These are phyloP conservation scores for Lycaena phlaeas DNA, from an alignment of 2,888 invertebrate species.

Conservation along the genomic window DNA sequence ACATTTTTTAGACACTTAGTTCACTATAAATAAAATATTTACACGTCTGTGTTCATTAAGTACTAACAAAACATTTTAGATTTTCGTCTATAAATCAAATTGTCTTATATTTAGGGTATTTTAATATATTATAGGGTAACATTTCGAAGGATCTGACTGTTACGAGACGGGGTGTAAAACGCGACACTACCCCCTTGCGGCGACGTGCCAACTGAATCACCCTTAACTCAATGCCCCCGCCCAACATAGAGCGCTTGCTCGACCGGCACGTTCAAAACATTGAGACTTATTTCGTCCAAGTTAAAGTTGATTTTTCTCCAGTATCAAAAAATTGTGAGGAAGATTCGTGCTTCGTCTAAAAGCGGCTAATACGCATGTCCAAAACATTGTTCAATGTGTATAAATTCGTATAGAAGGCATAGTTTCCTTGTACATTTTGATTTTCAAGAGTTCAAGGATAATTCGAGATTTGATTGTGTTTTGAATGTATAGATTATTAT, in stretches of 20 bases:
- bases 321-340: slow-evolving; percentile 41
- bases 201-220: slow-evolving; percentile 66
- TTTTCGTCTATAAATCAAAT: slow-evolving; percentile 11
- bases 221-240: slow-evolving; percentile 68
- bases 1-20: not conserved
- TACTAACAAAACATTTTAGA: slow-evolving; percentile 19
- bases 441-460: slow-evolving; percentile 70
- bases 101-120: slow-evolving; percentile 5
- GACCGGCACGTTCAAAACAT: slow-evolving; percentile 27
- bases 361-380: slow-evolving; percentile 71
- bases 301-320: slow-evolving; percentile 35
- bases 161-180: slow-evolving; percentile 42
- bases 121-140: slow-evolving; percentile 3
- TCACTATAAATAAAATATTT: not conserved
- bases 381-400: slow-evolving; percentile 54
- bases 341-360: slow-evolving; percentile 63
- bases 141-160: slow-evolving; percentile 57
- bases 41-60: not conserved
- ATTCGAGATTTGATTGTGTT: slow-evolving; percentile 53
- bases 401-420: slow-evolving; percentile 57
- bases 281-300: slow-evolving; percentile 23
- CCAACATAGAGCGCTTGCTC: slow-evolving; percentile 70
- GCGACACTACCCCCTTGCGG: slow-evolving; percentile 59
- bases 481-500: too few relatives aligned
- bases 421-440: slow-evolving; percentile 66